Percentiles rank a stretch among this genome's conserved stretches.
Evolutionary conservation across 1,140 invertebrate species (phyloP).

Genomic region (Drosophila seguyi): DNA sequence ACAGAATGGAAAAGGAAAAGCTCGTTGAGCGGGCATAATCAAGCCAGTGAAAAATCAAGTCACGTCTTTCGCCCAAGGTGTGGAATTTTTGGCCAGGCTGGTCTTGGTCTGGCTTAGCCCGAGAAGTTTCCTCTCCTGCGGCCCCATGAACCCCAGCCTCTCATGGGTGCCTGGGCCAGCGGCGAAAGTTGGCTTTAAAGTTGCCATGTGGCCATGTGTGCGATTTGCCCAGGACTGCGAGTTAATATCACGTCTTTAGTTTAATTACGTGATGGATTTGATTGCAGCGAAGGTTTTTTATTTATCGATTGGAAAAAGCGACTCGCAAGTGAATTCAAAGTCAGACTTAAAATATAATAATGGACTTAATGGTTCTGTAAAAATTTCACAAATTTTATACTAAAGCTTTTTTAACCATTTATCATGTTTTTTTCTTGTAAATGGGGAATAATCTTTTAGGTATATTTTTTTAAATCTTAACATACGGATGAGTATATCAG

Average conservation of each 20-base stretch:
- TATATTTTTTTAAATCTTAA: no score
- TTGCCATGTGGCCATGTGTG: constrained; percentile 37
- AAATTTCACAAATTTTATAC: no score
- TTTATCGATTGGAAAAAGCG: constrained; percentile 23
- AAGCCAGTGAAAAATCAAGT: constrained; percentile 77
- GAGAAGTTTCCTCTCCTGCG: constrained; percentile 14
- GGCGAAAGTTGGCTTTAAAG: constrained; percentile 58
- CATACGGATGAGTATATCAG: no score
- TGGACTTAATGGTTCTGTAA: no score
- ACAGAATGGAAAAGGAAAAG: constrained; percentile 38
- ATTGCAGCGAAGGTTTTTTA: constrained; percentile 35
- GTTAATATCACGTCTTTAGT: constrained; percentile 77
- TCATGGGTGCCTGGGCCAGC: constrained; percentile 46
- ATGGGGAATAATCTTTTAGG: no score
- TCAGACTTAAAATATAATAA: no score
- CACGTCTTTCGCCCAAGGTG: constrained; percentile 69
- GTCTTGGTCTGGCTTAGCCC: constrained; percentile 30
- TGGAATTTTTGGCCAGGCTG: constrained; percentile 59
- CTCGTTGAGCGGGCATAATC: constrained; percentile 63
- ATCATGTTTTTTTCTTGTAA: no score
- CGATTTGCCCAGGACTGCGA: constrained; percentile 41
- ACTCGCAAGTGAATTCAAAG: constrained; percentile 3
- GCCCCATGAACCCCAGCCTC: background rate
- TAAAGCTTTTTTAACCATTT: no score
- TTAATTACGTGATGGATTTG: constrained; percentile 77